A percentile compares a stretch with the other conserved stretches of the same genome.
Evolutionary conservation across 1,140 invertebrate species (phyloP).

Genomic region (Limonius californicus): DNA sequence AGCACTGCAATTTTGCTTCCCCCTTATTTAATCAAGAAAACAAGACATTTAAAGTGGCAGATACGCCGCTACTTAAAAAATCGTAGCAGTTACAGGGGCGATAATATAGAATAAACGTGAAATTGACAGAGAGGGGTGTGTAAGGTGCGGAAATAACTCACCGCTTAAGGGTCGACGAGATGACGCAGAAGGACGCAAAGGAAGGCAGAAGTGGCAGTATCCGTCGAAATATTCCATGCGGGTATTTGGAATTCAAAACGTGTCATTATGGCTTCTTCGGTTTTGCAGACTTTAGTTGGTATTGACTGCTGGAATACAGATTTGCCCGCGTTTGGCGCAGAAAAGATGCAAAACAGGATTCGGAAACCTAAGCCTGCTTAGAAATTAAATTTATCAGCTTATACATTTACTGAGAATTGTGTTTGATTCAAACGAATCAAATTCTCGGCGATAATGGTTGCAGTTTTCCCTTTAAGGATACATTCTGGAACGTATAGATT

Average conservation of each 20-base stretch:
- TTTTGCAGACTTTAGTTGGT: conserved; percentile 8
- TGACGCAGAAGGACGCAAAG: conserved; percentile 5
- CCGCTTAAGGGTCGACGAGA: conserved; percentile 2
- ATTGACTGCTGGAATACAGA: conserved; percentile 8
- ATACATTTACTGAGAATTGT: too few relatives aligned
- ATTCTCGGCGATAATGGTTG: too few relatives aligned
- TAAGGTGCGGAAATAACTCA: conserved; percentile 2
- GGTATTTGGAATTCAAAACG: conserved; percentile 10
- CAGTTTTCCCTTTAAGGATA: too few relatives aligned
- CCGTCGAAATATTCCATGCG: conserved; percentile 1
- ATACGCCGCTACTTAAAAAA: too few relatives aligned
- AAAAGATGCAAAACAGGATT: not conserved
- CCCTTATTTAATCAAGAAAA: too few relatives aligned
- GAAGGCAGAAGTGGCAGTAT: not conserved
- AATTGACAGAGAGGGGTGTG: too few relatives aligned
- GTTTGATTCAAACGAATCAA: too few relatives aligned
- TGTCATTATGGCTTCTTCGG: conserved; percentile 9
- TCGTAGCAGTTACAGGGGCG: too few relatives aligned
- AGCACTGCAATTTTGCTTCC: too few relatives aligned
- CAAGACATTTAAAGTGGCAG: too few relatives aligned
- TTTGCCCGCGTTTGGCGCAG: not conserved
- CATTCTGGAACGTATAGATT: too few relatives aligned
- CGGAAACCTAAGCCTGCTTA: not conserved
- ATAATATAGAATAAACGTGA: too few relatives aligned
- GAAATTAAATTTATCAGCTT: conserved; percentile 1